These are phyloP conservation scores for Elmis aenea DNA, from an alignment of 2,888 invertebrate genomes.

Conservation along the genomic window DNA sequence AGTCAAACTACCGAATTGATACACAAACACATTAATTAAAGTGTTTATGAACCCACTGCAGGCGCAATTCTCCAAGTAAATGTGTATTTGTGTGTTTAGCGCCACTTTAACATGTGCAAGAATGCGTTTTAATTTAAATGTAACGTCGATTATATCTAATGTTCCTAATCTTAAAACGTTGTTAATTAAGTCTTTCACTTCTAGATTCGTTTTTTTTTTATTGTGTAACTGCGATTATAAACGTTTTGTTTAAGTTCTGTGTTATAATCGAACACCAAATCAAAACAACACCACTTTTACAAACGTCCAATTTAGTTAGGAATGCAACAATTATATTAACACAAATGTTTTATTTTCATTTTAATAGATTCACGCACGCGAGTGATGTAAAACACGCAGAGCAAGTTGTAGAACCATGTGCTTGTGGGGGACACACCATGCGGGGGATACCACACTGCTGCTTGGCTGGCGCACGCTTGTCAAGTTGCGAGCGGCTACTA, in stretches of 20 bases:
- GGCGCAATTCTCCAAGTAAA: slow-evolving; percentile 3
- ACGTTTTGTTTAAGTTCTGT: too few relatives aligned
- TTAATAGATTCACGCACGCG: slow-evolving; percentile 13
- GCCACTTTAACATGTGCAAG: too few relatives aligned
- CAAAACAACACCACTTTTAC: too few relatives aligned
- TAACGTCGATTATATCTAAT: too few relatives aligned
- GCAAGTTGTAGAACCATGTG: slow-evolving; percentile 16
- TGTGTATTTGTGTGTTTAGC: too few relatives aligned
- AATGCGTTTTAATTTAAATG: too few relatives aligned
- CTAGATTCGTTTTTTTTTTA: too few relatives aligned
- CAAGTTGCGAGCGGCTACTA: slow-evolving; percentile 24
- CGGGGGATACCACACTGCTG: slow-evolving; percentile 21
- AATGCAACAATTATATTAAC: slow-evolving; percentile 16
- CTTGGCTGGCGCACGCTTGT: slow-evolving; percentile 22
- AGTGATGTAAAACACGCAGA: slow-evolving; percentile 14
- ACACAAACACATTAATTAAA: slow-evolving; percentile 21
- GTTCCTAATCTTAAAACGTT: too few relatives aligned
- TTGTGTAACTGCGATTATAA: too few relatives aligned
- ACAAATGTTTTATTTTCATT: slow-evolving; percentile 14
- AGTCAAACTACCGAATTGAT: slow-evolving; percentile 13
- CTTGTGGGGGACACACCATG: slow-evolving; percentile 13
- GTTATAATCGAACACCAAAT: too few relatives aligned
- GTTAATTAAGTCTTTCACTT: too few relatives aligned
- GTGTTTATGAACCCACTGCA: slow-evolving; percentile 14
- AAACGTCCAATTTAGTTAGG: slow-evolving; percentile 12